These are phyloP conservation scores for Dermolepida albohirtum DNA, from an alignment of 2,888 invertebrate species.

Conservation along the genomic window DNA sequence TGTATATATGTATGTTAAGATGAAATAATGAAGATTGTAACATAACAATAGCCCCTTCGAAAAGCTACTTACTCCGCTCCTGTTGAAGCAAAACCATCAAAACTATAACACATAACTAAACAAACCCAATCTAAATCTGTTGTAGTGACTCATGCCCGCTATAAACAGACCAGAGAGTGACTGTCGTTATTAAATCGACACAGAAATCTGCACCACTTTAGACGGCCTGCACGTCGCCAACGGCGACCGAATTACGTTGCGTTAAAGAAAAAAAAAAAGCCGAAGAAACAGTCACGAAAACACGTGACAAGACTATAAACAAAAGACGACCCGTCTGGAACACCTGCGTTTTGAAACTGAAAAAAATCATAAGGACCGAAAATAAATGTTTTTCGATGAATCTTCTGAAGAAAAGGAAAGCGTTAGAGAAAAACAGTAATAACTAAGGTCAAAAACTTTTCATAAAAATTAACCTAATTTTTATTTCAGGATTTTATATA, in stretches of 20 bases:
- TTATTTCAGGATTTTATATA: conserved; percentile 26
- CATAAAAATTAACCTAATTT: conserved; percentile 26
- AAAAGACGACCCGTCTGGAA: conserved; percentile 20
- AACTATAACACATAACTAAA: conserved; percentile 57
- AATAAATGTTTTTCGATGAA: conserved; percentile 24
- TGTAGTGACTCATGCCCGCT: conserved; percentile 56
- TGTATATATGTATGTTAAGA: no score
- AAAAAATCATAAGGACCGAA: conserved; percentile 1
- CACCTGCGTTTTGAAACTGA: conserved; percentile 30
- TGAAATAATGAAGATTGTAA: no score
- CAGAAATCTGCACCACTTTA: conserved; percentile 35
- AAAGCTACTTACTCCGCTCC: conserved; percentile 39
- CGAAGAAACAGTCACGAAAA: conserved; percentile 18
- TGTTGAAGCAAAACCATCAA: conserved; percentile 50
- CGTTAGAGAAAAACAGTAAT: conserved; percentile 11
- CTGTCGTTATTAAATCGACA: conserved; percentile 44
- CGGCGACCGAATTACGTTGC: conserved; percentile 32
- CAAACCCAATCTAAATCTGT: conserved; percentile 59
- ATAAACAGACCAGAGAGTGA: conserved; percentile 50
- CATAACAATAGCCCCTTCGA: background rate
- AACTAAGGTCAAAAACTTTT: conserved; percentile 20
- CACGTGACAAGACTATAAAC: conserved; percentile 32
- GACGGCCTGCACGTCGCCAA: conserved; percentile 36
- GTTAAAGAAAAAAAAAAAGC: conserved; percentile 20
- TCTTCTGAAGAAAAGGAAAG: background rate